phyloP scores from a whole-genome alignment of 2,797 vertebrate species.

The Premnoplex brunnescens region DNA sequence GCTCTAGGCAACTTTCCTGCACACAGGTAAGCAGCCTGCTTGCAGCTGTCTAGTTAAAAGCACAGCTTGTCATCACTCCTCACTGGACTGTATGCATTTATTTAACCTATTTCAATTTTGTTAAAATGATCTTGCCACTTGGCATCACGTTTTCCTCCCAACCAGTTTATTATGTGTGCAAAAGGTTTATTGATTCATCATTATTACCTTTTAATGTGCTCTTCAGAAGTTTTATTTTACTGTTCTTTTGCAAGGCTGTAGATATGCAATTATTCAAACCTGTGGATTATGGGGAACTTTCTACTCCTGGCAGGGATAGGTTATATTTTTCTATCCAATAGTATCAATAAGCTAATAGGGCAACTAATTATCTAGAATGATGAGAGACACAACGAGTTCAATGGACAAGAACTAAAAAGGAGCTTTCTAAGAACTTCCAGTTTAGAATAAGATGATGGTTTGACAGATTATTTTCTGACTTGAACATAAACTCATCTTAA shows the following conservation, averaged over 20 bases:
- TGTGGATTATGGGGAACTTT: not conserved
- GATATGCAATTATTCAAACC: not conserved
- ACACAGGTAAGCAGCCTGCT: not conserved
- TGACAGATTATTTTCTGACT: not conserved
- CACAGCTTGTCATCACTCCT: not conserved
- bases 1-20: not conserved
- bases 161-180: not conserved
- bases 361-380: not conserved
- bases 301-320: not conserved
- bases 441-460: not conserved
- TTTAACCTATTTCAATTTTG: not conserved
- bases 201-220: not conserved
- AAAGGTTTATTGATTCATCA: not conserved
- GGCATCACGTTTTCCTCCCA: not conserved
- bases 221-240: not conserved
- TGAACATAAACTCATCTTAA: not conserved
- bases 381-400: not conserved
- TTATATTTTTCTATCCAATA: not conserved
- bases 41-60: not conserved
- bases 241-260: not conserved
- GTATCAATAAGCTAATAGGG: not conserved
- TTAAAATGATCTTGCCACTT: not conserved
- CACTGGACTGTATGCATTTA: not conserved
- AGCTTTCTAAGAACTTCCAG: not conserved
- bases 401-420: not conserved